Base-by-base conservation (phyloP, 2,113 vertebrate species). In the Cavia porcellus region DNA sequence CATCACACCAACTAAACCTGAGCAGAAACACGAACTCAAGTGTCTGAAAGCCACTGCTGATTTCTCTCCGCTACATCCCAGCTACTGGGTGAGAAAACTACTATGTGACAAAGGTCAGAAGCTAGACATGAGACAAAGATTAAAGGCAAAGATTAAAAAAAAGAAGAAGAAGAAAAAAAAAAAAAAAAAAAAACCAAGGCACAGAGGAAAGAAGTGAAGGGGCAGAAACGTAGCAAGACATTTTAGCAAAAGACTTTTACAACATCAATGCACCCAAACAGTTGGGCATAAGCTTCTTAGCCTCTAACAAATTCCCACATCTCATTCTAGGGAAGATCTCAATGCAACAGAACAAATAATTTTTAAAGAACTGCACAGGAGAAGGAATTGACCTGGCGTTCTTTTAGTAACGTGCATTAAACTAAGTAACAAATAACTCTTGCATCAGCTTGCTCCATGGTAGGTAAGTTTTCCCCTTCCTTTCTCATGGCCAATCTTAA, bases 341-440 rank as follows among this genome's bases (percentile, higher is more conserved):
- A 80, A 55, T n/a, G 85, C 24, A 79, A 57, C 35, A 92, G 70
- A 86, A 90, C 62, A 42, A 92, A 15, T 24, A 5, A 64, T 86
- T 92, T 68, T 28, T 42, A 70, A 70, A 66, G 59, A 57, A 15
- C 72, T 32, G 25, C 62, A 72, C 28, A 70, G 61, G 47, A 11
- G 55, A 52, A 90, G 22, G 68, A 89, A 86, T 94, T 89, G 42
- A 93, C 85, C 17, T 8, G 1, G 4, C 57, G n/a, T 88, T 72
- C 72, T 61, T 95, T 96, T 86, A 64, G 81, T 74, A 89, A 83
- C 19, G 24, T 20, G 42, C 64, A 32, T 50, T 75, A 83, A 96
- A 47, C 66, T 80, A 83, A 42, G 32, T 72, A 88, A 96, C 55
- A 97, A 86, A 92, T 82, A 52, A 93, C 75, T 62, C 66, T 52